Evolutionary conservation across 2,888 invertebrate genomes (phyloP).

Genomic region (Abrostola triplasia): DNA sequence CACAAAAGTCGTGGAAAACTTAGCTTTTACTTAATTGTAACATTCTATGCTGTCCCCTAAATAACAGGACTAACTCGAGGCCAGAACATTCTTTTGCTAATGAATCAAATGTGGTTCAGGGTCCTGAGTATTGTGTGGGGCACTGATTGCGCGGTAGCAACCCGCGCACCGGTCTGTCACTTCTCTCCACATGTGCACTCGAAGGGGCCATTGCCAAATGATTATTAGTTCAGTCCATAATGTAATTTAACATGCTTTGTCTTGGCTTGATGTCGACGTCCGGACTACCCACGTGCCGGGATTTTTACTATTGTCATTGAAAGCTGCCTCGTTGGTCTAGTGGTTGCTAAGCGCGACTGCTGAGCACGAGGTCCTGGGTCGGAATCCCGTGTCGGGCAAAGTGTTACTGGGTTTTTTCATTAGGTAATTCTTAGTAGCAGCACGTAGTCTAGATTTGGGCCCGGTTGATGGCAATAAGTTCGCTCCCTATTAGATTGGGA

Average conservation of each 20-base stretch:
- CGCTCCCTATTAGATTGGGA: too few relatives aligned
- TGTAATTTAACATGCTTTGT: constrained; percentile 39
- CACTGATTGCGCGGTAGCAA: constrained; percentile 58
- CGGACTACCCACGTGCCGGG: constrained; percentile 26
- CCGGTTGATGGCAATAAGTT: too few relatives aligned
- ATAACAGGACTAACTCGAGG: constrained; percentile 39
- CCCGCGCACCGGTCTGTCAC: constrained; percentile 63
- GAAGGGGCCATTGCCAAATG: constrained; percentile 46
- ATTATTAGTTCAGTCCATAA: constrained; percentile 54
- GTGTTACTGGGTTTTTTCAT: too few relatives aligned
- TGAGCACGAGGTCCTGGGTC: too few relatives aligned
- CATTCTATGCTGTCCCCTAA: constrained; percentile 16
- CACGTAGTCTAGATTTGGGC: too few relatives aligned
- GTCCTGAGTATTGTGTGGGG: constrained; percentile 66
- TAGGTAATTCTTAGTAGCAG: too few relatives aligned
- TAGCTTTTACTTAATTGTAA: too few relatives aligned
- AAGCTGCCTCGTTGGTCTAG: too few relatives aligned
- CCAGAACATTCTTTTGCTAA: constrained; percentile 49
- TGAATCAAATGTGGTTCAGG: constrained; percentile 71
- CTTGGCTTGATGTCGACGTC: constrained; percentile 15
- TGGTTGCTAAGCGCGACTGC: too few relatives aligned
- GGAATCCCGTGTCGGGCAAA: too few relatives aligned
- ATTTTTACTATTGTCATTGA: constrained; percentile 27
- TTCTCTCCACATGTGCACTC: constrained; percentile 1
- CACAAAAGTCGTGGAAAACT: too few relatives aligned